Base-by-base conservation (phyloP, 2,888 invertebrate species). In the Perdita meconis region DNA sequence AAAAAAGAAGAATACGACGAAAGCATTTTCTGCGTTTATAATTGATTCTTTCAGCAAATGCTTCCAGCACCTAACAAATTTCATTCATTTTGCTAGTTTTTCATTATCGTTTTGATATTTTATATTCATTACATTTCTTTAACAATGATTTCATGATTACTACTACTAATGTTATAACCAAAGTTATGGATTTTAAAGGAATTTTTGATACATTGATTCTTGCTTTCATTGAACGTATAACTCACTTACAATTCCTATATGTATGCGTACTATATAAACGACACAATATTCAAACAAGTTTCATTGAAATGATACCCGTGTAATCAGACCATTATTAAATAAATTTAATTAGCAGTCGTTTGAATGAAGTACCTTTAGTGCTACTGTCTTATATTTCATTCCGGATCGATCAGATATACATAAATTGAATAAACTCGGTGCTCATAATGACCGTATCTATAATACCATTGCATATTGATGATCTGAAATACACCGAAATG, bases 281-380 rank as follows among this genome's bases (percentile, higher is more conserved):
- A 13, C 19, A 55, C 44, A 69, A 65, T 55, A 8, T 4, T 16
- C 4, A 5, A 40, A 38, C n/a, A 36, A 47, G 22, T 19, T 22
- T 12, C 16, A 4, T 50, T 0, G 30, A 10, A 16, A 22, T 12
- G 12, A 26, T 6, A 22, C 1, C 0, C 19, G 16, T 30, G 10
- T 30, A 70, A 30, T 47, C 10, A 16, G 2, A 13, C 19, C 13
- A 24, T 5, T 13, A 24, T 59, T 34, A 10, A 24, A n/a, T 12
- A 22, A 68, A 71, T 59, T 59, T 51, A 71, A 67, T 57, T 68
- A 51, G 19, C 57, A 16, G 42, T 51, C 34, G 51, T 36, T 42
- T 19, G 3, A 16, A 42, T 22, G 40, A 51, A 59, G 36, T 2
- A 10, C 6, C n/a, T 4, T 2, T 8, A 22, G 19, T 12, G 51